Percentiles rank a stretch among this genome's conserved stretches.
Conservation (phyloP, 2,888 invertebrate genomes). For the Pelosia muscerda region DNA sequence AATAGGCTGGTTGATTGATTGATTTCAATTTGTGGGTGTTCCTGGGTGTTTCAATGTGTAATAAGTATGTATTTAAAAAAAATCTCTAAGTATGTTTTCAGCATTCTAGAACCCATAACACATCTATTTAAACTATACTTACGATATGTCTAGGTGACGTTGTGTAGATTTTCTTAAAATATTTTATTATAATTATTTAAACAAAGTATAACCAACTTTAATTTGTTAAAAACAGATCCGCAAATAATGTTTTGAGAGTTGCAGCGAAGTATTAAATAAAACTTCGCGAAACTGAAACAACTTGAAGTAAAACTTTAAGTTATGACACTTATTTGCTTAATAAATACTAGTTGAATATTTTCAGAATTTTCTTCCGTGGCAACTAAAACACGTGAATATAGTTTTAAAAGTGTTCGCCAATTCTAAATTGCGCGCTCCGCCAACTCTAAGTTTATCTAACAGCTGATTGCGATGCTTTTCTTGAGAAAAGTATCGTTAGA, state of each 20-base stretch:
- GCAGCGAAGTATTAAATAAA: constrained; percentile 33
- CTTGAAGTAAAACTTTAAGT: constrained; percentile 40
- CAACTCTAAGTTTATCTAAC: constrained; percentile 78
- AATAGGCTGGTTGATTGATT: no score
- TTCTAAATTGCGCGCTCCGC: constrained; percentile 73
- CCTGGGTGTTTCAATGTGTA: no score
- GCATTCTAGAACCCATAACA: no score
- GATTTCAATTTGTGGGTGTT: no score
- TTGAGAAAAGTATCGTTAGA: constrained; percentile 71
- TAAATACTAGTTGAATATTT: constrained; percentile 57
- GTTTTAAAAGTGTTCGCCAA: constrained; percentile 75
- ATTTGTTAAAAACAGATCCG: no score
- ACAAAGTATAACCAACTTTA: no score
- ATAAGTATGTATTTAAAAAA: no score
- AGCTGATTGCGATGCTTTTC: constrained; percentile 78
- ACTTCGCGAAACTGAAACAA: constrained; percentile 33
- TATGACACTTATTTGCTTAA: constrained; percentile 52
- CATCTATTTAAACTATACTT: no score
- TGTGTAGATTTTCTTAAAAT: no score
- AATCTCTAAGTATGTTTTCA: no score
- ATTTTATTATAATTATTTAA: no score
- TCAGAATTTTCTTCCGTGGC: constrained; percentile 55
- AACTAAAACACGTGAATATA: constrained; percentile 68
- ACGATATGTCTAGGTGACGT: no score
- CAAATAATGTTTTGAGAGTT: constrained; percentile 17